Conservation (phyloP, 2,797 vertebrate species). For the Coreius guichenoti region DNA sequence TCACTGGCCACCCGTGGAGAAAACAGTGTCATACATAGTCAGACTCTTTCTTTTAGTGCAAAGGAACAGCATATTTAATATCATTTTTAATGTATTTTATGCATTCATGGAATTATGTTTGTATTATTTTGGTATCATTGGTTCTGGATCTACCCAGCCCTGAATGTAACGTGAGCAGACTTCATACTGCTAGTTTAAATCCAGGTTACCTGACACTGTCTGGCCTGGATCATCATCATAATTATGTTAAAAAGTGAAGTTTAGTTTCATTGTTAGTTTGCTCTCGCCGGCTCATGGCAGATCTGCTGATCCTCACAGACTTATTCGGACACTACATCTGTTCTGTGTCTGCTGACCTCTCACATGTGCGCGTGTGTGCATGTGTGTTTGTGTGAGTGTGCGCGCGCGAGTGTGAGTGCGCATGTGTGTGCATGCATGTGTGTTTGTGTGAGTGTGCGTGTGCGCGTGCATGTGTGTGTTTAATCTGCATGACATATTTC, state of each 20-base stretch:
- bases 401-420: too few relatives aligned
- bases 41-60: neutral
- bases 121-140: neutral
- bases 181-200: neutral
- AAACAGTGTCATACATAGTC: neutral
- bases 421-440: too few relatives aligned
- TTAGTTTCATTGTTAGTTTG: neutral
- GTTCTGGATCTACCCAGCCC: neutral
- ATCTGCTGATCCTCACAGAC: constrained; percentile 64
- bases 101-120: neutral
- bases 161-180: neutral
- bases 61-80: neutral
- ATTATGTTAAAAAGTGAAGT: neutral
- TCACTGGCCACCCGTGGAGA: constrained; percentile 59
- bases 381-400: neutral
- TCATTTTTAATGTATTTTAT: neutral
- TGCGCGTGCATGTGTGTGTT: too few relatives aligned
- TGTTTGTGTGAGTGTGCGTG: too few relatives aligned
- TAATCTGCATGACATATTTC: too few relatives aligned
- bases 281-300: constrained; percentile 48
- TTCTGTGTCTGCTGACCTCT: constrained; percentile 29
- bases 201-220: neutral
- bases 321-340: constrained; percentile 20
- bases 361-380: neutral
- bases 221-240: constrained; percentile 53